Evolutionary conservation across 2,797 vertebrate species (phyloP).

Genomic region (Crenichthys baileyi): DNA sequence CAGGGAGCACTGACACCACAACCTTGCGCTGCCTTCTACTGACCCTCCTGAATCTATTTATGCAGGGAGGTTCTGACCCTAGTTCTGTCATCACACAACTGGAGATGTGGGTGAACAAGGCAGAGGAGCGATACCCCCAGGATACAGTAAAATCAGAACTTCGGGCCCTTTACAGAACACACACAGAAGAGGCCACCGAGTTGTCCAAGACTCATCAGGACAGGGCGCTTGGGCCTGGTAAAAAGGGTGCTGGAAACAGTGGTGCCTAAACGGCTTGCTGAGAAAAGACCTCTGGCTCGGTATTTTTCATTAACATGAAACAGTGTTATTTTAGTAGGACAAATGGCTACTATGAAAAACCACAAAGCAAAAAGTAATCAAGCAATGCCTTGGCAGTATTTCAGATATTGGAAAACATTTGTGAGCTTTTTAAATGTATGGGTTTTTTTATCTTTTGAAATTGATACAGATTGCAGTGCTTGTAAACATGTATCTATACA

Average conservation of each 20-base stretch:
- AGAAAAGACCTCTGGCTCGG: conserved; percentile 50
- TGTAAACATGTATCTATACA: not conserved
- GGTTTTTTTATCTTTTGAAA: not conserved
- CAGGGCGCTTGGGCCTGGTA: conserved; percentile 83
- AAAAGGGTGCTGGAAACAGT: conserved; percentile 85
- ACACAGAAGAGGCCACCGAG: conserved; percentile 84
- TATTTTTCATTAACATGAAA: conserved; percentile 66
- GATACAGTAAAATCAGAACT: conserved; percentile 82
- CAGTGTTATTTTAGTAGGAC: not conserved
- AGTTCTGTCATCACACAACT: conserved; percentile 77
- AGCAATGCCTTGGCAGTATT: conserved; percentile 7
- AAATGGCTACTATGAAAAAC: not conserved
- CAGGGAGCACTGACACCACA: conserved; percentile 73
- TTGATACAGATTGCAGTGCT: not conserved
- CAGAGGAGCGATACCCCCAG: conserved; percentile 80
- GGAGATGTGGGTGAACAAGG: conserved; percentile 83
- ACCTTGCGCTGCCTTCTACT: conserved; percentile 87
- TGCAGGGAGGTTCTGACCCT: conserved; percentile 76
- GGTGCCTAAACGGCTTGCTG: conserved; percentile 65
- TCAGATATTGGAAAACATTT: not conserved
- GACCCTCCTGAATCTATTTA: conserved; percentile 83
- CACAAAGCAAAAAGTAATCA: not conserved
- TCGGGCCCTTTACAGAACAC: conserved; percentile 81
- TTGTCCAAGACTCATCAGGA: conserved; percentile 84
- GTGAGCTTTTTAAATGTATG: conserved; percentile 9